Conservation (phyloP, 2,888 invertebrate genomes). For the Drepana falcataria region DNA sequence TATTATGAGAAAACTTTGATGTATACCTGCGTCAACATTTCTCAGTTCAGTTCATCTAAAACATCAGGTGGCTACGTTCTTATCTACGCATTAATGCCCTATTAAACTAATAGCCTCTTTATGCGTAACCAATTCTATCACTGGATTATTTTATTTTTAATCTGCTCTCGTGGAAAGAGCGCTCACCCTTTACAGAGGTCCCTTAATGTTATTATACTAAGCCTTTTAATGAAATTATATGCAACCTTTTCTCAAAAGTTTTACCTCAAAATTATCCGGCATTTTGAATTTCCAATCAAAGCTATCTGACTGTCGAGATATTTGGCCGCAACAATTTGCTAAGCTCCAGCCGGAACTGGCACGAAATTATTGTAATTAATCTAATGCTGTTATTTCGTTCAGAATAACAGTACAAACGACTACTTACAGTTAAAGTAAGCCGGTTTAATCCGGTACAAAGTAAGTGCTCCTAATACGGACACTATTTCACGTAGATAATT, state of each 20-base stretch:
- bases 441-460: conserved; percentile 61
- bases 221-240: not conserved
- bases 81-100: not conserved
- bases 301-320: not conserved
- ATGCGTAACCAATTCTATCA: not conserved
- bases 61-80: not conserved
- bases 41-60: not conserved
- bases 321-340: not conserved
- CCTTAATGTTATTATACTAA: not conserved
- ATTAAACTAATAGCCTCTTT: not conserved
- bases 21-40: not conserved
- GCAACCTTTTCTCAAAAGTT: not conserved
- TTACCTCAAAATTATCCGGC: not conserved
- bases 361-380: conserved; percentile 14
- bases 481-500: conserved; percentile 75
- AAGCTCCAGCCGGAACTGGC: not conserved
- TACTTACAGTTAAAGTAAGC: conserved; percentile 65
- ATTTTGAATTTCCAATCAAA: not conserved
- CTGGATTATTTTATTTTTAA: not conserved
- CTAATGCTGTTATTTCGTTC: conserved; percentile 39
- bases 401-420: conserved; percentile 41
- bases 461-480: conserved; percentile 67
- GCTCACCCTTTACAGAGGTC: not conserved
- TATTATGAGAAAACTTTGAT: conserved; percentile 1
- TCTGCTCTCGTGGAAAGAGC: not conserved